Percentiles rank a stretch among this genome's conserved stretches.
These are phyloP conservation scores for Paradoxurus hermaphroditus DNA, from an alignment of 2,113 vertebrate genomes.

Conservation along the genomic window DNA sequence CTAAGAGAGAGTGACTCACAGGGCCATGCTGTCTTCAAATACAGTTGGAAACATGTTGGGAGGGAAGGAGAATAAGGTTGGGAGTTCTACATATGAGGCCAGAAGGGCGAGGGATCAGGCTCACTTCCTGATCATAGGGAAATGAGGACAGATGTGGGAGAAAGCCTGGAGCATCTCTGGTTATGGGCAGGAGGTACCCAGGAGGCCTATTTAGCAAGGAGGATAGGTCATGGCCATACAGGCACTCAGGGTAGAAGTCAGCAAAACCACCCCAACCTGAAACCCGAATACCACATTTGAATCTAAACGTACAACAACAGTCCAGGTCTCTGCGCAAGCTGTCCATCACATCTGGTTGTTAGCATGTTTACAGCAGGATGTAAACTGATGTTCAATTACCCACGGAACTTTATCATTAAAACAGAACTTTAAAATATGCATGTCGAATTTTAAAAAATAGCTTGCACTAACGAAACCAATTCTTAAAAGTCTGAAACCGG, in stretches of 20 bases:
- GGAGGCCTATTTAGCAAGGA: not conserved
- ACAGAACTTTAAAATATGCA: conserved; percentile 79
- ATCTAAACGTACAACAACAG: not conserved
- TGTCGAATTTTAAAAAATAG: conserved; percentile 76
- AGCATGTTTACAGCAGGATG: conserved; percentile 18
- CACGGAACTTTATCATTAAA: conserved; percentile 77
- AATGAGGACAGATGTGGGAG: not conserved
- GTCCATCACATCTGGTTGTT: conserved; percentile 49
- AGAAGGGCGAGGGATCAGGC: not conserved
- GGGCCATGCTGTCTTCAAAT: not conserved
- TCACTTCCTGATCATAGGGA: not conserved
- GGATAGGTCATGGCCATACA: not conserved
- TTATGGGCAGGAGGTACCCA: not conserved
- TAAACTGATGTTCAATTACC: conserved; percentile 65
- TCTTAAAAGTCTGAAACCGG: conserved; percentile 83
- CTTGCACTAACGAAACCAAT: conserved; percentile 80
- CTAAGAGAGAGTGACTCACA: not conserved
- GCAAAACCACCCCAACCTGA: not conserved
- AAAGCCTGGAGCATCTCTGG: not conserved
- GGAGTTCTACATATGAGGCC: not conserved
- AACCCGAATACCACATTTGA: not conserved
- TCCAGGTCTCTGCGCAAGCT: not conserved
- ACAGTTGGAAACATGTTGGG: too few relatives aligned
- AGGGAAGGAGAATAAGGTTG: not conserved
- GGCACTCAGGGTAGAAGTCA: not conserved